Evolutionary conservation across 2,113 vertebrate species (phyloP).

Genomic region (Pimephales promelas): DNA sequence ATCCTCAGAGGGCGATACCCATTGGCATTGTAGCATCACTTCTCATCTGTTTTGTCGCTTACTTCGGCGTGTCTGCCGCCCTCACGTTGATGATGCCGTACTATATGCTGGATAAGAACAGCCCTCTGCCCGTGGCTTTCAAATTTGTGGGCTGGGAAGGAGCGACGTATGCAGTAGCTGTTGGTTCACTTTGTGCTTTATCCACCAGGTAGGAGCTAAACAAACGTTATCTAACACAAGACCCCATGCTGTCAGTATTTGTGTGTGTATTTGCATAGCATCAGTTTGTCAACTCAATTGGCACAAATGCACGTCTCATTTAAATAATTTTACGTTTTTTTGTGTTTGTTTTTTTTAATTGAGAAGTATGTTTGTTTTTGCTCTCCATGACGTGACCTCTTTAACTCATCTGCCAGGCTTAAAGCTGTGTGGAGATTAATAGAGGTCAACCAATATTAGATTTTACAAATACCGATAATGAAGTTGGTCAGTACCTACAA

Average conservation of each 20-base stretch:
- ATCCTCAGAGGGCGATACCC: conserved; percentile 95
- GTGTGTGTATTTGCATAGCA: background rate
- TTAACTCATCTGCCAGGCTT: background rate
- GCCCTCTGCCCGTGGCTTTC: conserved; percentile 93
- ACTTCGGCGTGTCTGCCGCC: conserved; percentile 90
- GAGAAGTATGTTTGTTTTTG: background rate
- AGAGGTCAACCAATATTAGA: background rate
- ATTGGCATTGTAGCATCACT: conserved; percentile 93
- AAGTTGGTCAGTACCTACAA: too few species aligned
- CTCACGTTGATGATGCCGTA: conserved; percentile 98
- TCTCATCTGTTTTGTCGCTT: conserved; percentile 94
- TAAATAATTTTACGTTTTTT: background rate
- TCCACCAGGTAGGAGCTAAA: conserved; percentile 85
- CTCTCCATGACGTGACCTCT: background rate
- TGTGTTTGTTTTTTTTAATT: background rate
- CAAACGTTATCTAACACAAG: background rate
- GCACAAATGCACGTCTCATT: background rate
- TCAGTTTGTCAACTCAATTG: background rate
- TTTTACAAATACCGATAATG: too few species aligned
- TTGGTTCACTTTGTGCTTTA: conserved; percentile 91
- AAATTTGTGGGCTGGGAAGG: conserved; percentile 87
- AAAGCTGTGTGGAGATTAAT: background rate
- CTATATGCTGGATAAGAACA: conserved; percentile 86
- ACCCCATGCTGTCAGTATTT: background rate
- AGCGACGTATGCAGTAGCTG: conserved; percentile 89